phyloP scores from a whole-genome alignment of 2,113 vertebrate species.

The Nettapus auritus region DNA sequence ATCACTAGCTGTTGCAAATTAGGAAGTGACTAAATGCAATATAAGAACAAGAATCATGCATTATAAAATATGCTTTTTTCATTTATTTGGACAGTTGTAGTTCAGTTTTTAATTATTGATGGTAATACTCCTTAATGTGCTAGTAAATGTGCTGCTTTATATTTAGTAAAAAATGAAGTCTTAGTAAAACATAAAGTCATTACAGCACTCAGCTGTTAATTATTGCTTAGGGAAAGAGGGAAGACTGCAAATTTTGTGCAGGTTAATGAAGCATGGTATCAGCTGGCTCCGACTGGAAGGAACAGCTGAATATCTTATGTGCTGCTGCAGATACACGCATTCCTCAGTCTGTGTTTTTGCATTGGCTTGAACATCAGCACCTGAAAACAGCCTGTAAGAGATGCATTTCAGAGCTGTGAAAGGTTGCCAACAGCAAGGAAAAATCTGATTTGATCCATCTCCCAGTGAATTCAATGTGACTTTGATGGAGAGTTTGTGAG shows the following conservation, averaged over 20 bases:
- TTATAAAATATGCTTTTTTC: conserved; percentile 48
- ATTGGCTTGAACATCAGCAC: background rate
- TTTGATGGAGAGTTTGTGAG: background rate
- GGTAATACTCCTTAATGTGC: conserved; percentile 38
- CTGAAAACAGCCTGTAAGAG: background rate
- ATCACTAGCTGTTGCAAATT: conserved; percentile 32
- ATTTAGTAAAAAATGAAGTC: conserved; percentile 58
- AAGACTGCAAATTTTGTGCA: conserved; percentile 49
- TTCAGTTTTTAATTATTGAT: conserved; percentile 66
- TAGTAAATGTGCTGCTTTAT: conserved; percentile 38
- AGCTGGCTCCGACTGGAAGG: conserved; percentile 22
- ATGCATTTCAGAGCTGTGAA: background rate
- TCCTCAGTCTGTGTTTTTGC: background rate
- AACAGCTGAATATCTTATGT: background rate
- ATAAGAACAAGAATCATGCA: background rate
- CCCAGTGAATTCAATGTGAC: background rate
- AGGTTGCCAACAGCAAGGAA: background rate
- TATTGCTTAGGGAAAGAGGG: conserved; percentile 56
- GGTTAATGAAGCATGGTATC: conserved; percentile 55
- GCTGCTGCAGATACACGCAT: background rate
- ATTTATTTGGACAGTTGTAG: conserved; percentile 60
- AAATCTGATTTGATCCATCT: background rate
- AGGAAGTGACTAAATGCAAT: conserved; percentile 29
- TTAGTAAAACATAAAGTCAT: conserved; percentile 60
- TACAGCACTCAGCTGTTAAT: conserved; percentile 64